Evolutionary conservation across 37 sponge, comb jelly and placozoan species (phyloP).

Genomic region (Aphrocallistes beatrix): DNA sequence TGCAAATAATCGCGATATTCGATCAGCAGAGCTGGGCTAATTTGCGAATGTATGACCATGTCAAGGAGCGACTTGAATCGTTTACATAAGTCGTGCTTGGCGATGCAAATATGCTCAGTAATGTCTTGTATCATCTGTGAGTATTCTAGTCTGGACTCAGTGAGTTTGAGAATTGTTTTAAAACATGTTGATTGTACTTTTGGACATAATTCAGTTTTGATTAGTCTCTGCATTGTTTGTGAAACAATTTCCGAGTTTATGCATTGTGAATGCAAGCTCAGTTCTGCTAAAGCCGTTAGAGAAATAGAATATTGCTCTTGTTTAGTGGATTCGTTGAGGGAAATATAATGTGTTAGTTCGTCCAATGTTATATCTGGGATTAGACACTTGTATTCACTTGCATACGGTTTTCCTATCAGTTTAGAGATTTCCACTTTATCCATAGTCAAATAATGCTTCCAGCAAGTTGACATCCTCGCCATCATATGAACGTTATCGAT

Average conservation of each 20-base stretch:
- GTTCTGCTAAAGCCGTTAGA: background rate
- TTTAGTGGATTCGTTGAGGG: background rate
- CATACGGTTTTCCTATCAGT: background rate
- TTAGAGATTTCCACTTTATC: background rate
- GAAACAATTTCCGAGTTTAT: background rate
- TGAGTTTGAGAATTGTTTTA: background rate
- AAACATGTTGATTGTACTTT: background rate
- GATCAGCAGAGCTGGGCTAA: background rate
- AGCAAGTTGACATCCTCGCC: background rate
- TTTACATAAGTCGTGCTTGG: background rate
- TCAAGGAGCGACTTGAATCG: background rate
- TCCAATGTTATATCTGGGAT: background rate
- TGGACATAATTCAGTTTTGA: background rate
- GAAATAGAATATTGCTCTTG: background rate
- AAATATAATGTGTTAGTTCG: background rate
- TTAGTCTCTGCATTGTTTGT: background rate
- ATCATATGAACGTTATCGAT: background rate
- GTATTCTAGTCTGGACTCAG: background rate
- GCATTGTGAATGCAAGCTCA: background rate
- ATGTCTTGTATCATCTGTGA: background rate
- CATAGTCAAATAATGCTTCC: background rate
- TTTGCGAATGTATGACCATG: background rate
- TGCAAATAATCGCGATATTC: conserved; percentile 16
- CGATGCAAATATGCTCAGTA: background rate
- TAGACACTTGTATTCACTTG: background rate